phyloP scores from a whole-genome alignment of 2,888 invertebrate species.

The Caenorhabditis sp. region DNA sequence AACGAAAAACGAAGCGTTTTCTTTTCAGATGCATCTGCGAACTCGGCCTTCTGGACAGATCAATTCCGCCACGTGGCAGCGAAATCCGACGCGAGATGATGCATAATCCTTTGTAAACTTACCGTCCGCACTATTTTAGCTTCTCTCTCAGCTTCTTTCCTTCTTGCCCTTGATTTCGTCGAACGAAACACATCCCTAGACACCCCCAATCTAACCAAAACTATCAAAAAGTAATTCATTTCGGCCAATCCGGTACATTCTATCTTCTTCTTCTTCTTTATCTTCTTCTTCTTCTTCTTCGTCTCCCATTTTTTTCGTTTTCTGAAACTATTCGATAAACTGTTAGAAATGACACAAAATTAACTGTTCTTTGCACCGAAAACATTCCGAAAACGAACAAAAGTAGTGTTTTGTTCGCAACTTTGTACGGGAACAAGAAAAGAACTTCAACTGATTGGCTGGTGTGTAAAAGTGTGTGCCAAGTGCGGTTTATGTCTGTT shows the following conservation, averaged over 20 bases:
- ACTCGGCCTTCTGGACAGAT: slow-evolving; percentile 65
- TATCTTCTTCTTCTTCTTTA: not conserved
- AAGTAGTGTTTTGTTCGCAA: too few species aligned
- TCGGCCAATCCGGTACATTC: too few species aligned
- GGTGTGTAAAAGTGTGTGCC: too few species aligned
- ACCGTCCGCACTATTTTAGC: too few species aligned
- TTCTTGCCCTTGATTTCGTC: slow-evolving; percentile 32
- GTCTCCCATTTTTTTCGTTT: slow-evolving; percentile 3
- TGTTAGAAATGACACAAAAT: slow-evolving; percentile 27
- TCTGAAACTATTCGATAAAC: slow-evolving; percentile 15
- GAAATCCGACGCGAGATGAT: slow-evolving; percentile 63
- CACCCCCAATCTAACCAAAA: not conserved
- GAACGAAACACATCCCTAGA: slow-evolving; percentile 23
- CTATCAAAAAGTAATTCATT: not conserved
- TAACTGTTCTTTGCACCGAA: too few species aligned
- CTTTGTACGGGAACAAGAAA: too few species aligned
- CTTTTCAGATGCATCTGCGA: slow-evolving; percentile 65
- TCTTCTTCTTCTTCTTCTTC: not conserved
- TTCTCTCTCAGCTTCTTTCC: slow-evolving; percentile 1
- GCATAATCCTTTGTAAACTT: slow-evolving; percentile 49
- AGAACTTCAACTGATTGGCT: too few species aligned
- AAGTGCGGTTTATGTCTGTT: too few species aligned
- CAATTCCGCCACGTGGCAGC: slow-evolving; percentile 61
- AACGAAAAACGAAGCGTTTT: not conserved
- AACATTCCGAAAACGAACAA: too few species aligned